Percentiles rank a stretch among this genome's conserved stretches.
These are phyloP conservation scores for Ramphastos sulfuratus DNA, from an alignment of 2,113 vertebrate species.

Conservation along the genomic window DNA sequence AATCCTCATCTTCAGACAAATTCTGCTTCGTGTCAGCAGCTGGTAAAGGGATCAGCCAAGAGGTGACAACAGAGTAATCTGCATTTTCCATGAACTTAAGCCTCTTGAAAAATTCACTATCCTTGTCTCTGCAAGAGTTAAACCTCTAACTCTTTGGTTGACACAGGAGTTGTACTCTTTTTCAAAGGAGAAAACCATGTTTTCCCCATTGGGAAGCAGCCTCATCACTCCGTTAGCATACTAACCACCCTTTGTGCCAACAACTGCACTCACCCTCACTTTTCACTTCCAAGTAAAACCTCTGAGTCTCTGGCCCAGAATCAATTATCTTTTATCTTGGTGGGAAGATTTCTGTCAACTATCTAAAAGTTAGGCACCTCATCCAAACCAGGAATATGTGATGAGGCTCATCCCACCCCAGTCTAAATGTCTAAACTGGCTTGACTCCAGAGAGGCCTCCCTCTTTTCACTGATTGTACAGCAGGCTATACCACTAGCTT, in stretches of 20 bases:
- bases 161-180: background rate
- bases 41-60: slow-evolving; percentile 65
- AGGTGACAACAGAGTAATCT: slow-evolving; percentile 67
- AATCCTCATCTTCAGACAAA: slow-evolving; percentile 76
- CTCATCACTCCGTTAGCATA: background rate
- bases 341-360: background rate
- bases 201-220: background rate
- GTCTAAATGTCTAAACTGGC: background rate
- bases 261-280: background rate
- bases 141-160: slow-evolving; percentile 1
- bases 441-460: background rate
- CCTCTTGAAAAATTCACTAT: background rate
- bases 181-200: background rate
- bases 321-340: background rate
- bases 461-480: background rate
- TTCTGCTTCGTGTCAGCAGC: slow-evolving; percentile 68
- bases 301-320: background rate
- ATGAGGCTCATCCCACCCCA: background rate
- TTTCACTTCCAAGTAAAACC: background rate
- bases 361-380: background rate
- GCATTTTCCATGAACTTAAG: slow-evolving; percentile 45
- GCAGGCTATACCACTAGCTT: background rate
- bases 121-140: background rate
- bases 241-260: background rate
- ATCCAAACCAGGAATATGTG: background rate